These are phyloP conservation scores for Eubasilissa splendida DNA, from an alignment of 2,888 invertebrate species.

Conservation along the genomic window DNA sequence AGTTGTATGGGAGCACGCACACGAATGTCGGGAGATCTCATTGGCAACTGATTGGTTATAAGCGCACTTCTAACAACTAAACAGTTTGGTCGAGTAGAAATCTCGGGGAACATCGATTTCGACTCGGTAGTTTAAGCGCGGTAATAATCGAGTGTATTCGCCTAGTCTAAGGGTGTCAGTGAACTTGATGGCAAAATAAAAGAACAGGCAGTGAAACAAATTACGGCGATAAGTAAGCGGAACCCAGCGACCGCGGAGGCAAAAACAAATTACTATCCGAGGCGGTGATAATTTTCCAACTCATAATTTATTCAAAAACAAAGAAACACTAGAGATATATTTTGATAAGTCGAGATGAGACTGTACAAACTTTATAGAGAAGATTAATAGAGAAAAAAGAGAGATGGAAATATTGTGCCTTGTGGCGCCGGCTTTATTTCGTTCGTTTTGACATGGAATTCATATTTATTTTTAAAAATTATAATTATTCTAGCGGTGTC, in stretches of 20 bases:
- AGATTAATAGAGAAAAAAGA: background rate
- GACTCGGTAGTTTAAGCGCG: too few relatives aligned
- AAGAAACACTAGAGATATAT: background rate
- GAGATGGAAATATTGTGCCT: too few relatives aligned
- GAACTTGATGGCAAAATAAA: conserved; percentile 8
- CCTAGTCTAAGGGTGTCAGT: background rate
- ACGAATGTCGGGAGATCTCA: too few relatives aligned
- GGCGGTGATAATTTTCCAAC: background rate
- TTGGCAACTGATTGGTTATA: too few relatives aligned
- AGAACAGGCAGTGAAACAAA: background rate
- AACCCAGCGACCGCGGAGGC: background rate
- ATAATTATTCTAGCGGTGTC: too few relatives aligned
- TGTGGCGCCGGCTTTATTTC: too few relatives aligned
- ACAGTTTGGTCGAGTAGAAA: background rate
- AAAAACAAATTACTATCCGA: background rate
- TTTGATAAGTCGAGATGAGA: conserved; percentile 16
- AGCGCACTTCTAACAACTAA: background rate
- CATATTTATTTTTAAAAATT: too few relatives aligned
- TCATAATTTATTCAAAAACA: conserved; percentile 36
- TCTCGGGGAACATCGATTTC: too few relatives aligned
- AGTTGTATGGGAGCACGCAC: too few relatives aligned
- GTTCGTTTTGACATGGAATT: too few relatives aligned
- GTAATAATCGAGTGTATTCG: too few relatives aligned
- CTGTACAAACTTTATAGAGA: background rate
- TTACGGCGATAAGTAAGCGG: background rate